A percentile compares a stretch with the other conserved stretches of the same genome.
These are phyloP conservation scores for Athalia cordata DNA, from an alignment of 2,888 invertebrate species.

Conservation along the genomic window DNA sequence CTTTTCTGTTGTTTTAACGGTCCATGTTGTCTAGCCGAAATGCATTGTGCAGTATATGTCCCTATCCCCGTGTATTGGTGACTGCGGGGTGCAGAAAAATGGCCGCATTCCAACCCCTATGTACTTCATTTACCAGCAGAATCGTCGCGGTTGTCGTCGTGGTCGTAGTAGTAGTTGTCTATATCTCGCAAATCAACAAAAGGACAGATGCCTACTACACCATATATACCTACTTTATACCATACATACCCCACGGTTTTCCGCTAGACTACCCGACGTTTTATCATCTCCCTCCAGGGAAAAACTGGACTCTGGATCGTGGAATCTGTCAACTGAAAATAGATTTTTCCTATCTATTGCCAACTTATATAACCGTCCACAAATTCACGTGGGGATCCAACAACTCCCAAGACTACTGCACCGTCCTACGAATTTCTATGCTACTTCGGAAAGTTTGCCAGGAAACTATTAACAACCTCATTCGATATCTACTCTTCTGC, in stretches of 20 bases:
- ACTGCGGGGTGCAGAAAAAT: constrained; percentile 37
- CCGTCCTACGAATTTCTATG: too few species aligned
- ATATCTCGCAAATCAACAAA: constrained; percentile 39
- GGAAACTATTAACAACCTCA: too few species aligned
- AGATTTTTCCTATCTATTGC: neutral
- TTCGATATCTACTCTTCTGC: too few species aligned
- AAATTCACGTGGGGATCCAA: too few species aligned
- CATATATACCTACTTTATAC: neutral
- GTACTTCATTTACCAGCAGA: neutral
- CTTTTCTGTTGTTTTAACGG: constrained; percentile 45
- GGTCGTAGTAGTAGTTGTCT: neutral
- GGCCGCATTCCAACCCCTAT: constrained; percentile 37
- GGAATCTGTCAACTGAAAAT: neutral
- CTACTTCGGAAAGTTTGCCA: too few species aligned
- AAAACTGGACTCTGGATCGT: neutral
- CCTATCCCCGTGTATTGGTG: too few species aligned
- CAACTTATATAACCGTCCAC: too few species aligned
- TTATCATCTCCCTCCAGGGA: constrained; percentile 14
- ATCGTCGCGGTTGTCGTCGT: neutral
- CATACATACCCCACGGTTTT: constrained; percentile 1
- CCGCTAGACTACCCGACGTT: constrained; percentile 30
- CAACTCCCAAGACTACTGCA: too few species aligned
- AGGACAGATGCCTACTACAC: neutral
- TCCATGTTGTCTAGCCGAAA: constrained; percentile 33
- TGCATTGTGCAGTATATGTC: constrained; percentile 5